phyloP scores from a whole-genome alignment of 2,113 vertebrate species.

The Orientallactaga bullata region DNA sequence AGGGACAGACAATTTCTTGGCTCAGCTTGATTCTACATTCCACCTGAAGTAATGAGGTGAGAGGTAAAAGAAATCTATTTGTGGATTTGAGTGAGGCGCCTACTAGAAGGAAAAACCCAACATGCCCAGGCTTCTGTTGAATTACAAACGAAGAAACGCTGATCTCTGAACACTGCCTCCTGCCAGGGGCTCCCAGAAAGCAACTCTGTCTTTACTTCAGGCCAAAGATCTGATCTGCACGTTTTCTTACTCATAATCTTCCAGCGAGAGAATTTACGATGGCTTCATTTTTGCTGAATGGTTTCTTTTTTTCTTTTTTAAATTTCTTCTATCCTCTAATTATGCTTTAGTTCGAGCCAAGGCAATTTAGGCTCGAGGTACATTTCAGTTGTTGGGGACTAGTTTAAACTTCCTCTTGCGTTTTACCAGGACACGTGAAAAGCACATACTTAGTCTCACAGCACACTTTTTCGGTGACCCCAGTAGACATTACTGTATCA shows the following conservation, averaged over 20 bases:
- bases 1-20: slow-evolving; percentile 42
- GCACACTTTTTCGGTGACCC: neutral
- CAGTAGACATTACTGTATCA: neutral
- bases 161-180: neutral
- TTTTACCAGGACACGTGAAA: slow-evolving; percentile 32
- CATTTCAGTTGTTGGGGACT: slow-evolving; percentile 5
- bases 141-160: neutral
- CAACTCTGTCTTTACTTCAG: slow-evolving; percentile 23
- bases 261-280: slow-evolving; percentile 53
- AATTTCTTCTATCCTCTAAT: slow-evolving; percentile 54
- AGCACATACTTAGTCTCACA: neutral
- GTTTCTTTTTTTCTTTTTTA: neutral
- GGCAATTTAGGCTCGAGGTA: neutral
- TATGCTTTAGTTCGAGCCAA: slow-evolving; percentile 54
- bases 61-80: slow-evolving; percentile 25
- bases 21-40: slow-evolving; percentile 39
- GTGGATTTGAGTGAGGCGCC: slow-evolving; percentile 21
- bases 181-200: neutral
- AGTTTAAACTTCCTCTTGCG: slow-evolving; percentile 4
- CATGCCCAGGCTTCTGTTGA: slow-evolving; percentile 5
- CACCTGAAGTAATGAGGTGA: slow-evolving; percentile 37
- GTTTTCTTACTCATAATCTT: slow-evolving; percentile 61
- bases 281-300: slow-evolving; percentile 64
- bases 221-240: slow-evolving; percentile 1
- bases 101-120: slow-evolving; percentile 52